Evolutionary conservation across 1,140 invertebrate genomes (phyloP).

Genomic region (Ericerus pela): DNA sequence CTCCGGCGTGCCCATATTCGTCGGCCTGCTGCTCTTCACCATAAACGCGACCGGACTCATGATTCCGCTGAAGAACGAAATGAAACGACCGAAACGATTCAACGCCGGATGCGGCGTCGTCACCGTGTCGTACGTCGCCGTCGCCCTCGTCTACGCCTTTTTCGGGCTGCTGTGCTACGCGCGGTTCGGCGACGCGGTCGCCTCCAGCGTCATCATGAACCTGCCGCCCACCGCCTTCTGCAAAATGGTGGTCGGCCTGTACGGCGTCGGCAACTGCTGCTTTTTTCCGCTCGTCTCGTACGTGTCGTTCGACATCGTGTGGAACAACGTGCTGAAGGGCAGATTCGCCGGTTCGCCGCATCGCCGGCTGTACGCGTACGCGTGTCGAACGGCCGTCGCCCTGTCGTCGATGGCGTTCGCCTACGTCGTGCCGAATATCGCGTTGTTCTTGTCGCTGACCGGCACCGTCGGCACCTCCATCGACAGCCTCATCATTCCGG

Average conservation of each 20-base stretch:
- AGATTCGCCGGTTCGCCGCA: background rate
- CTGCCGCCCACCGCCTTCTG: constrained; percentile 22
- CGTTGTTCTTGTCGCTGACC: background rate
- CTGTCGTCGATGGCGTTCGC: background rate
- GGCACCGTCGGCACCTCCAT: background rate
- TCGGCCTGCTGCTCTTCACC: constrained; percentile 46
- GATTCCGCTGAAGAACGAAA: constrained; percentile 38
- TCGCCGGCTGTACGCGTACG: constrained; percentile 3
- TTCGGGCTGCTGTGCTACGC: constrained; percentile 39
- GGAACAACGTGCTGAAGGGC: constrained; percentile 23
- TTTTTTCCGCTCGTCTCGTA: constrained; percentile 43
- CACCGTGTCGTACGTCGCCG: constrained; percentile 35
- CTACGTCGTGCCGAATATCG: background rate
- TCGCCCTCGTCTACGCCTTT: constrained; percentile 32
- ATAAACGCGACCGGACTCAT: constrained; percentile 48
- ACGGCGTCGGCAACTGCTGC: background rate
- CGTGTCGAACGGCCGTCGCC: background rate
- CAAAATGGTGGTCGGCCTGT: background rate
- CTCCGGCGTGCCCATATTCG: constrained; percentile 41
- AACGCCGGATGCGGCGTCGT: constrained; percentile 33
- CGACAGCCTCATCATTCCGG: background rate
- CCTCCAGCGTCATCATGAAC: constrained; percentile 30
- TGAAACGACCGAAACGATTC: constrained; percentile 34
- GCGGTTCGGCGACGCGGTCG: constrained; percentile 32
- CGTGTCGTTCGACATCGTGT: constrained; percentile 44